These are phyloP conservation scores for Torymus texanus DNA, from an alignment of 2,888 invertebrate genomes.

Conservation along the genomic window DNA sequence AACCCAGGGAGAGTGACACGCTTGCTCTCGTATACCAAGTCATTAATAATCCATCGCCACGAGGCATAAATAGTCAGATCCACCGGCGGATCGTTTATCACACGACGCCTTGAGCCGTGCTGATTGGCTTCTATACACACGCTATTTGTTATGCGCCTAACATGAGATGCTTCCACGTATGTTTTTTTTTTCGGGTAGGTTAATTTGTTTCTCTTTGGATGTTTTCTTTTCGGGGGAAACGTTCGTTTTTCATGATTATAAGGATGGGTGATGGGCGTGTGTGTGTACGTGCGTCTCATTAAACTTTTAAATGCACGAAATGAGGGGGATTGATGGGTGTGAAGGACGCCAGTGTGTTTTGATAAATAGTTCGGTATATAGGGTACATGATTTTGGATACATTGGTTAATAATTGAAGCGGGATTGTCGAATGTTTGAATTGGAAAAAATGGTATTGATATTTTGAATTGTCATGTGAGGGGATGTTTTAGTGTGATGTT, in stretches of 20 bases:
- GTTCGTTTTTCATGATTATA: conserved; percentile 31
- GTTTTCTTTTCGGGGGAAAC: neutral
- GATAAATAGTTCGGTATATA: conserved; percentile 26
- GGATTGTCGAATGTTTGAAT: too few relatives aligned
- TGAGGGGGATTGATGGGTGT: conserved; percentile 1
- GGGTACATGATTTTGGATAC: neutral
- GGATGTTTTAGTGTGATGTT: too few relatives aligned
- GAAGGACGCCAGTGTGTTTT: neutral
- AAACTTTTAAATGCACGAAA: conserved; percentile 26
- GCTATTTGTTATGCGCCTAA: conserved; percentile 17
- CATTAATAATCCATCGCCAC: conserved; percentile 67
- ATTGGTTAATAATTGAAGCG: neutral
- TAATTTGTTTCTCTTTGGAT: neutral
- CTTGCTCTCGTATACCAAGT: conserved; percentile 47
- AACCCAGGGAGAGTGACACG: conserved; percentile 15
- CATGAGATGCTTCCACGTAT: conserved; percentile 42
- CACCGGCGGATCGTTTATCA: conserved; percentile 65
- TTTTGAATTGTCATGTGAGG: too few relatives aligned
- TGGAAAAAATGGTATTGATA: too few relatives aligned
- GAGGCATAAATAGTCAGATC: conserved; percentile 58
- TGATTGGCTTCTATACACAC: conserved; percentile 60
- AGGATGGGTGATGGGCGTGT: neutral
- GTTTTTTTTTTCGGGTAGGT: neutral
- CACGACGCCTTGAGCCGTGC: conserved; percentile 59
- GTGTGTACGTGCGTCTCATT: neutral